These are phyloP conservation scores for Kradibia gibbosae DNA, from an alignment of 1,140 invertebrate species.

Conservation along the genomic window DNA sequence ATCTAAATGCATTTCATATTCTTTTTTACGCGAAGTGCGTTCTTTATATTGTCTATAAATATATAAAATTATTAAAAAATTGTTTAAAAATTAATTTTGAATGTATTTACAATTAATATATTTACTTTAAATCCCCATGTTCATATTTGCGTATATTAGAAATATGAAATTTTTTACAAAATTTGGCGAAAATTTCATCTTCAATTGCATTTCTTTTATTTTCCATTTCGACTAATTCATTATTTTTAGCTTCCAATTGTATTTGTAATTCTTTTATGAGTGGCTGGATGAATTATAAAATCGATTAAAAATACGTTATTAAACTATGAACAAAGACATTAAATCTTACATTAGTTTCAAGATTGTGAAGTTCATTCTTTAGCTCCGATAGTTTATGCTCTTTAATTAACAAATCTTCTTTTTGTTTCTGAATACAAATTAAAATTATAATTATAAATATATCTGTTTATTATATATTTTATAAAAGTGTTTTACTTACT, in stretches of 20 bases:
- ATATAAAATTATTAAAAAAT: constrained; percentile 26
- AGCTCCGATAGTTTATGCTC: background rate
- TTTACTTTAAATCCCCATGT: constrained; percentile 85
- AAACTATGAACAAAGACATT: background rate
- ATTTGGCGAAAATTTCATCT: constrained; percentile 91
- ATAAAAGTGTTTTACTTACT: constrained; percentile 18
- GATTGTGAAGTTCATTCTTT: background rate
- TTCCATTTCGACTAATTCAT: constrained; percentile 88
- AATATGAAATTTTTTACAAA: constrained; percentile 92
- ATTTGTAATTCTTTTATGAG: constrained; percentile 61
- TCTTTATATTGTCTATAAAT: constrained; percentile 86
- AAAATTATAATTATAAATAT: constrained; percentile 8
- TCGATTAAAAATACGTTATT: constrained; percentile 23
- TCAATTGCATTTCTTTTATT: constrained; percentile 93
- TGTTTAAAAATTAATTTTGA: constrained; percentile 20
- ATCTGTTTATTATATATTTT: background rate
- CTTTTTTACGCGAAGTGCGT: constrained; percentile 86
- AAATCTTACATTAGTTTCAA: constrained; percentile 1
- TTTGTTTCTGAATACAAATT: constrained; percentile 8
- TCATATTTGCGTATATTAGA: constrained; percentile 96
- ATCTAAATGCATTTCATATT: constrained; percentile 96
- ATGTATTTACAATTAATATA: background rate
- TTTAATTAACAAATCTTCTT: constrained; percentile 37
- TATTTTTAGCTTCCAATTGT: constrained; percentile 72
- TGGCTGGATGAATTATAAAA: constrained; percentile 56